Evolutionary conservation across 1,140 invertebrate species (phyloP).

Genomic region (Leptonema lineaticorne): DNA sequence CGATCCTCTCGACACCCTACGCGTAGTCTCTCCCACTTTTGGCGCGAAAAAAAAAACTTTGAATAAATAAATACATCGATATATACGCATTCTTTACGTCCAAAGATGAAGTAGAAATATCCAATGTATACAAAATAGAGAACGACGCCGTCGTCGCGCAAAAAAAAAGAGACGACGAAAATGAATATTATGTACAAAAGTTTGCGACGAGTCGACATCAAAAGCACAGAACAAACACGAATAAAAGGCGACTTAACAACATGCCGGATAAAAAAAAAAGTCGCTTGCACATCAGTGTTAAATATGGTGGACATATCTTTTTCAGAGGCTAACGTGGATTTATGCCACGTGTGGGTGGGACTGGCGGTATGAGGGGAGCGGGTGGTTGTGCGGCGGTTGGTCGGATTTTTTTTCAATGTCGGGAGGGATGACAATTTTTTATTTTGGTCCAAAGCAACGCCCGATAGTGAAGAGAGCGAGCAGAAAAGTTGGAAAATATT

Average conservation of each 20-base stretch:
- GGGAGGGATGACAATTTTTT: constrained; percentile 34
- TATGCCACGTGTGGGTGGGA: constrained; percentile 38
- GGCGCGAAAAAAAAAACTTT: too few relatives aligned
- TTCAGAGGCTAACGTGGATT: constrained; percentile 42
- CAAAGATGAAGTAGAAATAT: not conserved
- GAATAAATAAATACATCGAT: constrained; percentile 28
- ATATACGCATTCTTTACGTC: not conserved
- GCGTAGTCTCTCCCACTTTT: too few relatives aligned
- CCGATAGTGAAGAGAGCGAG: not conserved
- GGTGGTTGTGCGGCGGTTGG: not conserved
- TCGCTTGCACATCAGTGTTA: constrained; percentile 42
- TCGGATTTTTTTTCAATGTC: constrained; percentile 2
- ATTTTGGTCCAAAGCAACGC: constrained; percentile 8
- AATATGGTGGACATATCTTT: constrained; percentile 43
- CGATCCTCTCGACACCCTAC: too few relatives aligned
- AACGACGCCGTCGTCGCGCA: too few relatives aligned
- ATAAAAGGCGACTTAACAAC: constrained; percentile 29
- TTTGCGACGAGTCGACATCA: constrained; percentile 13
- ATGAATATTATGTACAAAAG: too few relatives aligned
- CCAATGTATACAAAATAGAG: not conserved
- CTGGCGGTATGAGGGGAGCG: too few relatives aligned
- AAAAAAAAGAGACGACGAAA: too few relatives aligned
- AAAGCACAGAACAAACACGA: constrained; percentile 35
- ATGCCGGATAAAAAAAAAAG: constrained; percentile 24
- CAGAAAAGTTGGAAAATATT: not conserved